Evolutionary conservation across 2,888 invertebrate species (phyloP).

Genomic region (Tridacna gigas): DNA sequence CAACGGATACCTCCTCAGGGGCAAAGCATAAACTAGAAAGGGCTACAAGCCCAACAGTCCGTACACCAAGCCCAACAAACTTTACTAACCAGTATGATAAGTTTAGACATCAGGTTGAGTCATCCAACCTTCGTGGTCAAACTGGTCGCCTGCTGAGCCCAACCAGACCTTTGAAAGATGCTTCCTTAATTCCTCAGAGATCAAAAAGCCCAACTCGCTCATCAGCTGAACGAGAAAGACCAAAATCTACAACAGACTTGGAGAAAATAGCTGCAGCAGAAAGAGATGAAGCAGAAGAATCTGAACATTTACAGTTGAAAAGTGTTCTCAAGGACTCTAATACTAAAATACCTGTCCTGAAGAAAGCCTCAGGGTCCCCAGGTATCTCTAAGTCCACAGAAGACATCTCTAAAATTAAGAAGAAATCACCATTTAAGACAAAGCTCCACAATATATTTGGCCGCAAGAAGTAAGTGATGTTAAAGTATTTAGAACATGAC

Average conservation of each 20-base stretch:
- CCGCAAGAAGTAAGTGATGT: constrained; percentile 83
- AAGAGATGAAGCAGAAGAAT: constrained; percentile 16
- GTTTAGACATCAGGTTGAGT: constrained; percentile 49
- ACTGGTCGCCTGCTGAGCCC: constrained; percentile 37
- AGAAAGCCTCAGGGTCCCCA: constrained; percentile 50
- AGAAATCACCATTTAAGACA: constrained; percentile 78
- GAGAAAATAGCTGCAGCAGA: constrained; percentile 9
- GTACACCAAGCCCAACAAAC: constrained; percentile 35
- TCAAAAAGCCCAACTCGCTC: constrained; percentile 56
- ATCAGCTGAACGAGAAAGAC: constrained; percentile 48
- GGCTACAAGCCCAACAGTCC: constrained; percentile 49
- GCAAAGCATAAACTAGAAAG: constrained; percentile 61
- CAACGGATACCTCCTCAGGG: constrained; percentile 48
- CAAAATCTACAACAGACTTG: constrained; percentile 57
- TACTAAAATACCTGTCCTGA: constrained; percentile 69
- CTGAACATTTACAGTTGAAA: constrained; percentile 32
- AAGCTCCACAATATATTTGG: constrained; percentile 84
- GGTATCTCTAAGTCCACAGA: constrained; percentile 68
- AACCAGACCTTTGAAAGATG: constrained; percentile 49
- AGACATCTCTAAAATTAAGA: constrained; percentile 71
- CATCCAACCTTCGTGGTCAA: constrained; percentile 32
- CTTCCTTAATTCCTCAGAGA: constrained; percentile 52
- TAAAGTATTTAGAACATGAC: too few species aligned
- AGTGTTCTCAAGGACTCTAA: constrained; percentile 68
- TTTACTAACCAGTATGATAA: constrained; percentile 47